phyloP scores from a whole-genome alignment of 2,113 vertebrate genomes.

The Pagrus major region DNA sequence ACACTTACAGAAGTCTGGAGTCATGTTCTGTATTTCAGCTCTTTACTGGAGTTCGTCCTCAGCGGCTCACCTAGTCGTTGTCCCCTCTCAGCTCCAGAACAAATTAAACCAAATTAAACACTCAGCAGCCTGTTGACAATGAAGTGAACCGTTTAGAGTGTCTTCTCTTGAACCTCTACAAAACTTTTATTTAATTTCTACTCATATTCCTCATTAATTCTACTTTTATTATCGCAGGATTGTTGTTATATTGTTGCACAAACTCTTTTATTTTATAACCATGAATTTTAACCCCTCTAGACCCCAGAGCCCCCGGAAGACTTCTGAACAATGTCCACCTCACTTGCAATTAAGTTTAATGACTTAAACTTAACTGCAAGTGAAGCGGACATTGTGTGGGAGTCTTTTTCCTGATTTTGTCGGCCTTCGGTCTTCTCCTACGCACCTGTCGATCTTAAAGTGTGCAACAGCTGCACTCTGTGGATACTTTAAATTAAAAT shows the following conservation, averaged over 20 bases:
- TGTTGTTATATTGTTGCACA: not conserved
- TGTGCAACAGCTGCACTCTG: too few species aligned
- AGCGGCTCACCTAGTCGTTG: not conserved
- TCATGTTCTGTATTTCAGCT: not conserved
- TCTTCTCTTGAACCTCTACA: not conserved
- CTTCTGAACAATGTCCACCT: too few species aligned
- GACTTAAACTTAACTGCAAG: too few species aligned
- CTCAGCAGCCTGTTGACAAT: not conserved
- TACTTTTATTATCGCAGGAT: not conserved
- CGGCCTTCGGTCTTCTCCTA: too few species aligned
- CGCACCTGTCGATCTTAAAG: too few species aligned
- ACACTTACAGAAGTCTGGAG: not conserved
- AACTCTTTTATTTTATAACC: too few species aligned
- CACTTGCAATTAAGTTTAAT: too few species aligned
- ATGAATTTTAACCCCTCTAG: too few species aligned
- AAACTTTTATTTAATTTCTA: not conserved
- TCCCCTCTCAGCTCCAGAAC: not conserved
- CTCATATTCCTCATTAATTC: not conserved
- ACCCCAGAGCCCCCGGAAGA: too few species aligned
- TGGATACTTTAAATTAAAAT: too few species aligned
- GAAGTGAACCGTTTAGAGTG: not conserved
- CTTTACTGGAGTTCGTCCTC: not conserved
- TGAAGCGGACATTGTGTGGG: too few species aligned
- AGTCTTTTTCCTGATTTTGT: too few species aligned
- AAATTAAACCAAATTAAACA: conserved; percentile 6